These are phyloP conservation scores for Girardia tigrina DNA, from an alignment of 2,888 invertebrate genomes.

Conservation along the genomic window DNA sequence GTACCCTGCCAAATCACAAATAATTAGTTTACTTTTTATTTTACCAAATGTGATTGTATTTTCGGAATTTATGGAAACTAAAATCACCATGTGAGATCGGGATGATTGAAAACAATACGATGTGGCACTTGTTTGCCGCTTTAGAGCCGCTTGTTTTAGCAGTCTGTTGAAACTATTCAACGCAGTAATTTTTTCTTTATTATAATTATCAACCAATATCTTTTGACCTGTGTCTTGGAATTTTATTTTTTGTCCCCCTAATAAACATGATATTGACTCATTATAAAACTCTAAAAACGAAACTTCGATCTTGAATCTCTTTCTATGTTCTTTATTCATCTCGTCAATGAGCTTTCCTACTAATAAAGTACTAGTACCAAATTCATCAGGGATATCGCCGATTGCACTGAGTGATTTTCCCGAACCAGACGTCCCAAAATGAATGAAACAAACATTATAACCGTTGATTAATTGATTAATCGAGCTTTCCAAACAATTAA, in stretches of 20 bases:
- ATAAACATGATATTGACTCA: not conserved
- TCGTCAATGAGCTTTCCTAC: not conserved
- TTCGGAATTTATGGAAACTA: not conserved
- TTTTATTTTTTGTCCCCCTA: not conserved
- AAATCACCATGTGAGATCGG: not conserved
- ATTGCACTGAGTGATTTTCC: not conserved
- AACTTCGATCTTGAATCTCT: not conserved
- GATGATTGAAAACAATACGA: not conserved
- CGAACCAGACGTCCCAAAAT: not conserved
- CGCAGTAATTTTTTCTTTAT: not conserved
- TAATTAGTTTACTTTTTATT: not conserved
- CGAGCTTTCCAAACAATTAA: not conserved
- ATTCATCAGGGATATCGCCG: not conserved
- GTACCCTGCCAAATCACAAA: constrained; percentile 1
- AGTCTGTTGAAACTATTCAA: not conserved
- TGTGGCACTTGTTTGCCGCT: constrained; percentile 1
- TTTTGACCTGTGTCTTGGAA: not conserved
- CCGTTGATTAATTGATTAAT: not conserved
- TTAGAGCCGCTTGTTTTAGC: not conserved
- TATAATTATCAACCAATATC: not conserved
- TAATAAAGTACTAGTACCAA: not conserved
- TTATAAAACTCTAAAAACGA: constrained; percentile 5
- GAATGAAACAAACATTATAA: constrained; percentile 18
- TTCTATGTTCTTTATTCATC: constrained; percentile 12
- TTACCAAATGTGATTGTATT: not conserved